phyloP scores from a whole-genome alignment of 37 sponge, comb jelly and placozoan genomes.

The Spongia lamella region DNA sequence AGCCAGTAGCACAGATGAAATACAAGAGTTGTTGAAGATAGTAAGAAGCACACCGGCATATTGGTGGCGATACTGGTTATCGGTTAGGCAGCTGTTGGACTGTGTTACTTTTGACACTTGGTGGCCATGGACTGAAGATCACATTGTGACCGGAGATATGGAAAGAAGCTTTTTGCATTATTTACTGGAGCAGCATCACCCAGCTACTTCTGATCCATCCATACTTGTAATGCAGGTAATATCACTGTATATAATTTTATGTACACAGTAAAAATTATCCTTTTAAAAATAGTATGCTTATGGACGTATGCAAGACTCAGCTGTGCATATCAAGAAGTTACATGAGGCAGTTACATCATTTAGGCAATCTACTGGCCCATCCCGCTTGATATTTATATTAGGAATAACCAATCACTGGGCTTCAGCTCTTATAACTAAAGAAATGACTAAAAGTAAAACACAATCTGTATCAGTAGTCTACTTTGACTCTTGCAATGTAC shows the following conservation, averaged over 20 bases:
- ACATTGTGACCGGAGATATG: constrained; percentile 43
- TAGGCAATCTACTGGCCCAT: constrained; percentile 5
- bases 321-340: not conserved
- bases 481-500: constrained; percentile 53
- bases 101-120: constrained; percentile 23
- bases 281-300: constrained; percentile 35
- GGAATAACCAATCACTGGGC: constrained; percentile 73
- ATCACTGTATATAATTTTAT: too few species aligned
- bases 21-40: constrained; percentile 7
- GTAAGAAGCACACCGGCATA: not conserved
- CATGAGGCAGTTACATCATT: constrained; percentile 23
- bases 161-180: constrained; percentile 43
- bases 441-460: not conserved
- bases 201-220: too few species aligned
- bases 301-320: constrained; percentile 29
- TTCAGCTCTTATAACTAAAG: constrained; percentile 21
- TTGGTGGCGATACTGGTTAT: constrained; percentile 43
- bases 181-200: constrained; percentile 8
- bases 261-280: not conserved
- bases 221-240: too few species aligned
- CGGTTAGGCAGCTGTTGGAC: constrained; percentile 21
- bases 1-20: not conserved
- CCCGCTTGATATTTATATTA: constrained; percentile 32
- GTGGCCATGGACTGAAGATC: constrained; percentile 60
- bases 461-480: constrained; percentile 17